Percentiles rank a stretch among this genome's conserved stretches.
Conservation (phyloP, 2,113 vertebrate species). For the Ariopsis seemanni region DNA sequence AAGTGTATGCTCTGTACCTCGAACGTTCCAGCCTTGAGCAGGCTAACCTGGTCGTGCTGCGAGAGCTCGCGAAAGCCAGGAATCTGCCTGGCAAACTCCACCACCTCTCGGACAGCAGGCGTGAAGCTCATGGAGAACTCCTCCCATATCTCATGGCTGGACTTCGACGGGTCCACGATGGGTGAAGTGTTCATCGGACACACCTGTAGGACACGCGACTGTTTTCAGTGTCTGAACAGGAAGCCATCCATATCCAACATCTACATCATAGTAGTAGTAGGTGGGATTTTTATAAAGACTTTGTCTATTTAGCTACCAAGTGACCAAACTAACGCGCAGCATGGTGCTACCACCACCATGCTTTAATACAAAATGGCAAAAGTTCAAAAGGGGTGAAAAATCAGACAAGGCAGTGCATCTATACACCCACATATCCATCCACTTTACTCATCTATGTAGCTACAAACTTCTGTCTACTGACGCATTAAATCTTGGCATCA, state of each 20-base stretch:
- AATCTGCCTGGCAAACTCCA: constrained; percentile 95
- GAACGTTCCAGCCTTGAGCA: constrained; percentile 96
- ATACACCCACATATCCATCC: not conserved
- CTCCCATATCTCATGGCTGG: constrained; percentile 95
- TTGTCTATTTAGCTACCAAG: not conserved
- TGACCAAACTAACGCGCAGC: not conserved
- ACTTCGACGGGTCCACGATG: constrained; percentile 85
- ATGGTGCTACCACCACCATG: not conserved
- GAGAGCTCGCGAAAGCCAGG: constrained; percentile 92
- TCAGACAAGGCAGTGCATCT: not conserved
- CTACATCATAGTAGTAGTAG: not conserved
- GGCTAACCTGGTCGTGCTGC: constrained; percentile 92
- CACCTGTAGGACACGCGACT: constrained; percentile 69
- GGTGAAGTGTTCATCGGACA: constrained; percentile 94
- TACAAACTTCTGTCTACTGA: not conserved
- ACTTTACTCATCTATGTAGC: not conserved
- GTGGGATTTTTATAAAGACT: not conserved
- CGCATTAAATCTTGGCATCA: not conserved
- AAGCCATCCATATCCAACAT: not conserved
- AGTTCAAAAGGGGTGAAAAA: not conserved
- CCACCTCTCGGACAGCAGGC: constrained; percentile 94
- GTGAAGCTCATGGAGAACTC: constrained; percentile 98
- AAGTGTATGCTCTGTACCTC: constrained; percentile 75
- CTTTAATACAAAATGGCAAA: not conserved
- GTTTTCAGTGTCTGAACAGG: not conserved